Evolutionary conservation across 2,797 vertebrate genomes (phyloP).

Genomic region (Schizopygopsis pylzovi): DNA sequence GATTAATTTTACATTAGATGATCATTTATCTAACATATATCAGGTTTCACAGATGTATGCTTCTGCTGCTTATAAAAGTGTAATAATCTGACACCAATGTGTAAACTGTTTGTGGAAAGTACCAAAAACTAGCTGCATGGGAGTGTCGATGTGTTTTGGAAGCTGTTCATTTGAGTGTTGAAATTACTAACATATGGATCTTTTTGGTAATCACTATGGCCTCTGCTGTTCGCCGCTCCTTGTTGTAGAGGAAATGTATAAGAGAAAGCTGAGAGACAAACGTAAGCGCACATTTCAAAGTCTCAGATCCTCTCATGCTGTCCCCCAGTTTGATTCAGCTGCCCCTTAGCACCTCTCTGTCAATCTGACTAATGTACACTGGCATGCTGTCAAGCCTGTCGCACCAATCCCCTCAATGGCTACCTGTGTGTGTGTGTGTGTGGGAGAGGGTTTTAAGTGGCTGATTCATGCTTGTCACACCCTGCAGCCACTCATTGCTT

Average conservation of each 20-base stretch:
- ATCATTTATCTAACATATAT: neutral
- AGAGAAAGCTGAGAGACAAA: conserved; percentile 92
- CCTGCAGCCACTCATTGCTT: conserved; percentile 42
- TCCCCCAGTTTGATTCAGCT: conserved; percentile 27
- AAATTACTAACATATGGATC: conserved; percentile 68
- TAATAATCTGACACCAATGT: neutral
- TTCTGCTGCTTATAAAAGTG: neutral
- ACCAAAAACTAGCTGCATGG: conserved; percentile 21
- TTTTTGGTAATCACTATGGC: conserved; percentile 66
- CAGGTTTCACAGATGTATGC: neutral
- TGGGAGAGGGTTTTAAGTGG: conserved; percentile 31
- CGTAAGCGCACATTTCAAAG: conserved; percentile 81
- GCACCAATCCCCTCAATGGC: conserved; percentile 44
- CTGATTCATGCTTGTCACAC: conserved; percentile 49
- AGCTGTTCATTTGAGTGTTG: conserved; percentile 16
- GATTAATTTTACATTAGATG: neutral
- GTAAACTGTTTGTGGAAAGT: conserved; percentile 6
- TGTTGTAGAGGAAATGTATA: conserved; percentile 89
- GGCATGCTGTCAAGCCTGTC: conserved; percentile 57
- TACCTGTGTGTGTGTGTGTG: conserved; percentile 24
- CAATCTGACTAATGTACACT: conserved; percentile 53
- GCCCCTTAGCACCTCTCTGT: conserved; percentile 36
- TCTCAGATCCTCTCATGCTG: conserved; percentile 28
- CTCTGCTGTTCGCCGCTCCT: conserved; percentile 69
- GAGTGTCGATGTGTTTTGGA: neutral